These are phyloP conservation scores for Colletes collaris DNA, from an alignment of 2,888 invertebrate genomes.

Conservation along the genomic window DNA sequence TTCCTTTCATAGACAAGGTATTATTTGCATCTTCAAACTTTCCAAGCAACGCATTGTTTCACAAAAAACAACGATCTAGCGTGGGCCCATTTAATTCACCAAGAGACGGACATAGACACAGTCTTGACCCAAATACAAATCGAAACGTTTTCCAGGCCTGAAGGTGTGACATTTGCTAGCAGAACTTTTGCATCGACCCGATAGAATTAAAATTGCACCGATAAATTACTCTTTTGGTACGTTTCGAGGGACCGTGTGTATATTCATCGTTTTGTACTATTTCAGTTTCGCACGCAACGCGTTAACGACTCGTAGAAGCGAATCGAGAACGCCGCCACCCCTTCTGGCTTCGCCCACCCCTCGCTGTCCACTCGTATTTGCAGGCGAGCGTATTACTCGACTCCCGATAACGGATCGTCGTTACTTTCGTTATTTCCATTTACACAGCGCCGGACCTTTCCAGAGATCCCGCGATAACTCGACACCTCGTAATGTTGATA, in stretches of 20 bases:
- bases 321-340: conserved; percentile 1
- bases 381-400: conserved; percentile 3
- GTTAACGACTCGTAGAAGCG: conserved; percentile 6
- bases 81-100: too few species aligned
- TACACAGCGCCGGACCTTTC: conserved; percentile 13
- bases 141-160: too few species aligned
- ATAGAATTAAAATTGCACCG: too few species aligned
- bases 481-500: conserved; percentile 6
- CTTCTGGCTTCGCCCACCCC: too few species aligned
- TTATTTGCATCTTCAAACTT: neutral
- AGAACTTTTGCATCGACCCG: too few species aligned
- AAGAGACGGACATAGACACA: too few species aligned
- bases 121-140: too few species aligned
- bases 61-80: too few species aligned
- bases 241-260: neutral
- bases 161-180: too few species aligned
- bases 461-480: conserved; percentile 22
- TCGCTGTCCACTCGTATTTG: conserved; percentile 17
- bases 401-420: conserved; percentile 25
- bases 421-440: conserved; percentile 42
- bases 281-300: conserved; percentile 19
- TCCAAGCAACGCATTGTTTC: conserved; percentile 10
- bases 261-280: neutral
- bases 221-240: neutral
- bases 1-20: neutral